Evolutionary conservation across 2,113 vertebrate species (phyloP).

Genomic region (Cheilinus undulatus): DNA sequence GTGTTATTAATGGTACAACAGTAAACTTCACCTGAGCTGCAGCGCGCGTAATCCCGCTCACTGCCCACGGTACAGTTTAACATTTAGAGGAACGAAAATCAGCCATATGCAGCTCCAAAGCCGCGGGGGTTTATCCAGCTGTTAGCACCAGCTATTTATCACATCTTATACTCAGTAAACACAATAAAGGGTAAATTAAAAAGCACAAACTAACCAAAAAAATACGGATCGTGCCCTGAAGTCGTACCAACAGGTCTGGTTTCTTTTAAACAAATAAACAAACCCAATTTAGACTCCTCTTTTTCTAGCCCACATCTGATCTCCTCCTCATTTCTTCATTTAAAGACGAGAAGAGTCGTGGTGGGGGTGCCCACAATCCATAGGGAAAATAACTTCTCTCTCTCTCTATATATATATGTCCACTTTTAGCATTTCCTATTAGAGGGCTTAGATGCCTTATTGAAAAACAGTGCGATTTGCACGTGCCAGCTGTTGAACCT

Average conservation of each 20-base stretch:
- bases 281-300: neutral
- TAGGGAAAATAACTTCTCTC: too few relatives aligned
- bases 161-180: neutral
- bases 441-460: neutral
- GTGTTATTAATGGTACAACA: conserved; percentile 14
- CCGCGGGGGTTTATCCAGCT: neutral
- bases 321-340: neutral
- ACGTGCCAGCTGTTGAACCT: conserved; percentile 3
- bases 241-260: neutral
- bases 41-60: neutral
- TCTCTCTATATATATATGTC: too few relatives aligned
- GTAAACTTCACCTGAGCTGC: conserved; percentile 45
- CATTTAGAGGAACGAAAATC: neutral
- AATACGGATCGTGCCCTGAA: too few relatives aligned
- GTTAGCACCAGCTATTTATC: neutral
- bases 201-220: too few relatives aligned
- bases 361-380: neutral
- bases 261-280: neutral
- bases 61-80: neutral
- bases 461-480: neutral
- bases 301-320: neutral
- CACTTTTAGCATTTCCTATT: neutral
- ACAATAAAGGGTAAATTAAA: too few relatives aligned
- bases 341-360: neutral
- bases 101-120: neutral